Evolutionary conservation across 2,797 vertebrate genomes (phyloP).

Genomic region (Acanthornis magna): DNA sequence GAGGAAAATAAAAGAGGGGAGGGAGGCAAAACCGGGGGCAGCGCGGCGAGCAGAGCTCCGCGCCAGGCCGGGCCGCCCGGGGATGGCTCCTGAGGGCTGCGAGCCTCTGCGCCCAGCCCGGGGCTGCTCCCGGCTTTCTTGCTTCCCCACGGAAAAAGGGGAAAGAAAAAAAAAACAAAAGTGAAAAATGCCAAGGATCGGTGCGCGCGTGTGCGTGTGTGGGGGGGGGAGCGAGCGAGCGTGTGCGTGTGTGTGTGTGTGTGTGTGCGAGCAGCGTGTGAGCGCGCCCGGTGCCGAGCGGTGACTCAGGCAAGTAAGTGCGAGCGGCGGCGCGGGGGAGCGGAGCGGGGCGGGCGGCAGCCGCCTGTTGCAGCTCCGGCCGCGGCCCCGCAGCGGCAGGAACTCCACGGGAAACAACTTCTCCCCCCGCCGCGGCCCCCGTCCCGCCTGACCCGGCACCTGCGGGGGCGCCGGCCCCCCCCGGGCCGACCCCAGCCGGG

Average conservation of each 20-base stretch:
- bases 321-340: slow-evolving; percentile 47
- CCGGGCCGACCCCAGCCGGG: not conserved
- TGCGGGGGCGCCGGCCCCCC: not conserved
- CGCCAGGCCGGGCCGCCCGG: slow-evolving; percentile 5
- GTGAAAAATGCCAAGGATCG: slow-evolving; percentile 86
- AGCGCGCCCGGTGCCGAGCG: slow-evolving; percentile 76
- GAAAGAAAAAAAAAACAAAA: slow-evolving; percentile 19
- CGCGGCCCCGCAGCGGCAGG: slow-evolving; percentile 50
- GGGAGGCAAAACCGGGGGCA: not conserved
- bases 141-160: slow-evolving; percentile 79
- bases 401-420: slow-evolving; percentile 66
- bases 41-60: not conserved
- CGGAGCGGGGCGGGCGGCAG: slow-evolving; percentile 37
- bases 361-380: slow-evolving; percentile 76
- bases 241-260: slow-evolving; percentile 45
- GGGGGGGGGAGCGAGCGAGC: not conserved
- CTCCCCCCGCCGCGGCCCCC: not conserved
- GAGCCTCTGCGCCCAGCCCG: slow-evolving; percentile 1
- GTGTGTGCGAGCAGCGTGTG: slow-evolving; percentile 49
- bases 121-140: slow-evolving; percentile 74
- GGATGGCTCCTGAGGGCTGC: not conserved
- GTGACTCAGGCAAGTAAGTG: slow-evolving; percentile 81
- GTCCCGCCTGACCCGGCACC: slow-evolving; percentile 15
- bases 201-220: slow-evolving; percentile 1
- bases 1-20: not conserved